phyloP scores from a whole-genome alignment of 2,888 invertebrate genomes.

The Drosophila quasianomalipes region DNA sequence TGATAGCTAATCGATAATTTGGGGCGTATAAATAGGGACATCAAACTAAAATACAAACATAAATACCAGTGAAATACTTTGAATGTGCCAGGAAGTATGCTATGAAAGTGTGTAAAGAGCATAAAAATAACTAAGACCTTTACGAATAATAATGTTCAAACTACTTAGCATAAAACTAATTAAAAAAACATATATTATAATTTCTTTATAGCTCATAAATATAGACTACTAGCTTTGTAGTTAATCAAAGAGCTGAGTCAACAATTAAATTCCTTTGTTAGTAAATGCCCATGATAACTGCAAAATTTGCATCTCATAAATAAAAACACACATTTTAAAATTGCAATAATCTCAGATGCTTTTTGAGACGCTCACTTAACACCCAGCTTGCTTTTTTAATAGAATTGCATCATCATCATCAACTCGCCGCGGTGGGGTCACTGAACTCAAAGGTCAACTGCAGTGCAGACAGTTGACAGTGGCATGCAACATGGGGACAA shows the following conservation, averaged over 20 bases:
- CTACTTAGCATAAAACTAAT: neutral
- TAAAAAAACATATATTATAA: neutral
- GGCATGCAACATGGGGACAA: slow-evolving; percentile 25
- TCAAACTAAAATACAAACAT: neutral
- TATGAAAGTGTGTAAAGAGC: neutral
- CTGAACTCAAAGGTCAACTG: slow-evolving; percentile 73
- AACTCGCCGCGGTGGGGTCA: slow-evolving; percentile 39
- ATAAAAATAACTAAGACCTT: neutral
- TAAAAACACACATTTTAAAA: neutral
- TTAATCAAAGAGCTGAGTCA: neutral
- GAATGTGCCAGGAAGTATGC: slow-evolving; percentile 32
- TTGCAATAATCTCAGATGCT: neutral
- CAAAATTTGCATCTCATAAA: neutral
- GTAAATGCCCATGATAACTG: neutral
- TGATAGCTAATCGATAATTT: slow-evolving; percentile 1
- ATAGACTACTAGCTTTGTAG: too few relatives aligned
- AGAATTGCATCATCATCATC: slow-evolving; percentile 58
- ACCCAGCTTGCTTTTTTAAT: neutral
- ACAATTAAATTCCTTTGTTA: neutral
- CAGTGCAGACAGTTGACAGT: slow-evolving; percentile 37
- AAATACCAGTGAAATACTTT: neutral
- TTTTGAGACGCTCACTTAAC: neutral
- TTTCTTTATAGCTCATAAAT: neutral
- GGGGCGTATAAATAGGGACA: neutral
- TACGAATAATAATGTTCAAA: neutral